phyloP scores from a whole-genome alignment of 2,888 invertebrate genomes.

The Zaprionus lineosus region DNA sequence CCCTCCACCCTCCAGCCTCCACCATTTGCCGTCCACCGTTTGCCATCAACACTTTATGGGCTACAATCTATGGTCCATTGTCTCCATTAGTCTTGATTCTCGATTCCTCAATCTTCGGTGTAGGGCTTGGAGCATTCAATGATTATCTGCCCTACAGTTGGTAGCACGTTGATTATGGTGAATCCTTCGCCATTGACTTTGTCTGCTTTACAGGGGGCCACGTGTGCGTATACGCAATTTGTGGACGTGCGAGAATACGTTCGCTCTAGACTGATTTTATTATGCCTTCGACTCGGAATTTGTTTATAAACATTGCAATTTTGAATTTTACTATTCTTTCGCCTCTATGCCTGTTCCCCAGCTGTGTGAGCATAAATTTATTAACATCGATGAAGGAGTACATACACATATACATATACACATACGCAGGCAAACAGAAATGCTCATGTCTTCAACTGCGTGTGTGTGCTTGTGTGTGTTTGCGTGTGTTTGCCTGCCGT shows the following conservation, averaged over 20 bases:
- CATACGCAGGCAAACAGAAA: neutral
- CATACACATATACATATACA: constrained; percentile 35
- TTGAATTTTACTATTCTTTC: constrained; percentile 69
- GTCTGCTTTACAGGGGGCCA: constrained; percentile 63
- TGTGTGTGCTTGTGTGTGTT: no score
- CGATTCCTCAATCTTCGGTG: no score
- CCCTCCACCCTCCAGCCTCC: no score
- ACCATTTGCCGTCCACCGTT: no score
- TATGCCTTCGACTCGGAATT: constrained; percentile 61
- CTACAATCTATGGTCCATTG: no score
- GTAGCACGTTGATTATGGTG: constrained; percentile 39
- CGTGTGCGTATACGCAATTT: constrained; percentile 75
- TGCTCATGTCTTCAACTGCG: no score
- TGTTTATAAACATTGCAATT: constrained; percentile 79
- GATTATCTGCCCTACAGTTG: constrained; percentile 45
- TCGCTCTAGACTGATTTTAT: constrained; percentile 54
- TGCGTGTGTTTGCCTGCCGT: no score
- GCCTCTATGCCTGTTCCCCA: constrained; percentile 32
- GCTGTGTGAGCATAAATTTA: constrained; percentile 75
- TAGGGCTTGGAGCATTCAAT: constrained; percentile 19
- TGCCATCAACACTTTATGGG: no score
- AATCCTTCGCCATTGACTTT: constrained; percentile 71
- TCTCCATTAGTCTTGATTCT: no score
- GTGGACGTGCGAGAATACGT: no score
- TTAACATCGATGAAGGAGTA: no score